A percentile compares a stretch with the other conserved stretches of the same genome.
These are phyloP conservation scores for Eupithecia subfuscata DNA, from an alignment of 2,888 invertebrate species.

Conservation along the genomic window DNA sequence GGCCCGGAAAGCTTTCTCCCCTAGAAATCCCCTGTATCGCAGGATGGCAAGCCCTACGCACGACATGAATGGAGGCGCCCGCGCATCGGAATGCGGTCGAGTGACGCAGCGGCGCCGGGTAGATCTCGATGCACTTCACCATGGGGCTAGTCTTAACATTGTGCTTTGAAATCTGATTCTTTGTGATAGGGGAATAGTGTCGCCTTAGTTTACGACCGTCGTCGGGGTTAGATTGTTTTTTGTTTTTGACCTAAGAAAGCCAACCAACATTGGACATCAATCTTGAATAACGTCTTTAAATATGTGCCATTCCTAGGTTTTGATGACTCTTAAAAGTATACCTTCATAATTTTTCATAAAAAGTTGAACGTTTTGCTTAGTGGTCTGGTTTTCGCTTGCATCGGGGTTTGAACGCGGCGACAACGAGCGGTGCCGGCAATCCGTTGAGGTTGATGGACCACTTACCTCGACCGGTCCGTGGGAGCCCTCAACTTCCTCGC, in stretches of 20 bases:
- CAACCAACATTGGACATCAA: not conserved
- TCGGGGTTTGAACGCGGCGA: conserved; percentile 24
- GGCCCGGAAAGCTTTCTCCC: conserved; percentile 4
- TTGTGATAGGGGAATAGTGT: not conserved
- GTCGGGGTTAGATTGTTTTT: not conserved
- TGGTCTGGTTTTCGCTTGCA: conserved; percentile 18
- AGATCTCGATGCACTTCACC: conserved; percentile 82
- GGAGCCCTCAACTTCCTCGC: conserved; percentile 63
- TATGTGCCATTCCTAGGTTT: not conserved
- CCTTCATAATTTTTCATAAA: not conserved
- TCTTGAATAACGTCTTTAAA: not conserved
- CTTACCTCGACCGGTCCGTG: conserved; percentile 69
- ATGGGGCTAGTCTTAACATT: conserved; percentile 68
- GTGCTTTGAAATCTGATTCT: conserved; percentile 34
- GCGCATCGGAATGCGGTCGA: conserved; percentile 83
- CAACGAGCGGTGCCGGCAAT: conserved; percentile 27
- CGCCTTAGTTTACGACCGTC: not conserved
- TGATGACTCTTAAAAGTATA: not conserved
- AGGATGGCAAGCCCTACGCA: conserved; percentile 50
- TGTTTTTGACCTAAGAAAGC: not conserved
- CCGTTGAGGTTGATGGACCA: conserved; percentile 61
- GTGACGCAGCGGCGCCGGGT: conserved; percentile 84
- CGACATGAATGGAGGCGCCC: conserved; percentile 81
- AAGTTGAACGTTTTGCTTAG: not conserved
- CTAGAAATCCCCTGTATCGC: conserved; percentile 16